Base-by-base conservation (phyloP, 1,140 invertebrate species). In the Drosophila tani region DNA sequence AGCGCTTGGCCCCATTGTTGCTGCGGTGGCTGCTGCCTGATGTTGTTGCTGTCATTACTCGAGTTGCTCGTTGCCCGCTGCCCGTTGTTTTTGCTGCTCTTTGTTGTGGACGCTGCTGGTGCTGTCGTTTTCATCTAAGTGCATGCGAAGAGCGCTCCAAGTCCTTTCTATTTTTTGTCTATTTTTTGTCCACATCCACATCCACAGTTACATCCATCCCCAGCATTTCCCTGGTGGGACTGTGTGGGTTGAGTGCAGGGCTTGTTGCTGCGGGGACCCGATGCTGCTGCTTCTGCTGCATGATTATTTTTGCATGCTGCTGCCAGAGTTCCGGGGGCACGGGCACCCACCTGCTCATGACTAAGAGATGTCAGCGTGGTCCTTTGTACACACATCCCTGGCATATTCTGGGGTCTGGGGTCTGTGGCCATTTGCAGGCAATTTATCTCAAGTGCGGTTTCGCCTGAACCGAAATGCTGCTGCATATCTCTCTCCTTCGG, bases 51-150 rank as follows among this genome's bases (percentile, higher is more conserved):
- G 82, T 85, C 82, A 85, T 85, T 85, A 85, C 82, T 85, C 75
- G 78, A 78, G 75, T 69, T 78, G 68, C 32, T 55, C 32, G 49
- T 3, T 53, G 51, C n/a, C n/a, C 49, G 50, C 14, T 50, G 58
- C 50, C 53, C 57, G 40, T 51, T 75, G 51, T 71, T 81, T 64
- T 57, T 69, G 59, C 67, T 68, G 67, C 64, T 70, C 67, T 70
- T 56, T 79, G 70, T 55, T 79, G 60, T 58, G 62, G 64, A 40
- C 70, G 66, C 38, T 66, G 65, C 49, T 79, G 80, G 62, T 79
- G 70, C 65, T 68, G 83, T 87, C 85, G 86, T 90, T 88, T 88
- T 81, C 85, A 83, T 87, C 81, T 87, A 87, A 87, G 84, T 87
- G 84, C 84, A 87, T 82, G 79, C 81, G 64, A 88, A 87, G 85